phyloP scores from a whole-genome alignment of 2,113 vertebrate species.

The Speoplatyrhinus poulsoni region DNA sequence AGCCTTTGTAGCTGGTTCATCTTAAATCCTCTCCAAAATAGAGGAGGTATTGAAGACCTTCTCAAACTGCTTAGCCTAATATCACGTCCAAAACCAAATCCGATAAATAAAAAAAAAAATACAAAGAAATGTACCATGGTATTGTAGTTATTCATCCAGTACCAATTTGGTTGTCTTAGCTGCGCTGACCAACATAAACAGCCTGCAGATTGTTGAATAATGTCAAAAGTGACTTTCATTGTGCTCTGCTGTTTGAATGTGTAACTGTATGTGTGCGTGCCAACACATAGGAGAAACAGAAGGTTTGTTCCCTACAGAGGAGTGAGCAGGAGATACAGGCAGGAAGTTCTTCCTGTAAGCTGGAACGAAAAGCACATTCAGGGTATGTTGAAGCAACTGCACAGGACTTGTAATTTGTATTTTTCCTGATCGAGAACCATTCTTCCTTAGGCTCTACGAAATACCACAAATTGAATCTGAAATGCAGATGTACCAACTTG shows the following conservation, averaged over 20 bases:
- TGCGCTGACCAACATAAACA: too few relatives aligned
- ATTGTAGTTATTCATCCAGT: slow-evolving; percentile 1
- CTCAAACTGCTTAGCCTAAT: slow-evolving; percentile 46
- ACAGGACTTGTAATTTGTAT: too few relatives aligned
- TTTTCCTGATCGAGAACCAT: background rate
- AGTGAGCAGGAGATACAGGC: slow-evolving; percentile 40
- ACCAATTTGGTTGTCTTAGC: too few relatives aligned
- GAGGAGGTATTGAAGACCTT: slow-evolving; percentile 49
- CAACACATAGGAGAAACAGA: slow-evolving; percentile 1
- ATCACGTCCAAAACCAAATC: slow-evolving; percentile 48
- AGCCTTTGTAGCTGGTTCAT: slow-evolving; percentile 44
- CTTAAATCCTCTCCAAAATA: slow-evolving; percentile 46
- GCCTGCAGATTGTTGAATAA: too few relatives aligned
- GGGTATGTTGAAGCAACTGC: background rate
- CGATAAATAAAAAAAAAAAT: slow-evolving; percentile 22
- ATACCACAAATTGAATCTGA: background rate
- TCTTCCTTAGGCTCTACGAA: background rate
- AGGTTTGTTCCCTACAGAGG: slow-evolving; percentile 36
- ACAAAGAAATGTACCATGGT: background rate
- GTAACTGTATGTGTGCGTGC: background rate
- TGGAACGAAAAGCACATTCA: background rate
- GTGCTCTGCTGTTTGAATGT: background rate
- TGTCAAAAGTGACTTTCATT: background rate
- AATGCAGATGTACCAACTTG: background rate
- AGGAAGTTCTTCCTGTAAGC: slow-evolving; percentile 62